These are phyloP conservation scores for Aegithalos caudatus DNA, from an alignment of 2,113 vertebrate species.

Conservation along the genomic window DNA sequence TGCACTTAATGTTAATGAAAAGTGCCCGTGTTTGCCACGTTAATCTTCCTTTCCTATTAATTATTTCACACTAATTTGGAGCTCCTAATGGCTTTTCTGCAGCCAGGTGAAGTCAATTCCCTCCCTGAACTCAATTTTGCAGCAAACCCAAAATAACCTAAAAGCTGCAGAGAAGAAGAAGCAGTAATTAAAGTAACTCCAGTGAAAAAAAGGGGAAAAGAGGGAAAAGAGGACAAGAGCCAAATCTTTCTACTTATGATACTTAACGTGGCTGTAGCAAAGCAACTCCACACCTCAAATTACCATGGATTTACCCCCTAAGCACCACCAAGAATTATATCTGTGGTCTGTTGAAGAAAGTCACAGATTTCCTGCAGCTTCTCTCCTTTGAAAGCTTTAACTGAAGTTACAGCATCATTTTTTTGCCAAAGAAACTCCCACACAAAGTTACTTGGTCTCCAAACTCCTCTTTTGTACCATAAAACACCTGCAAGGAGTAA, in stretches of 20 bases:
- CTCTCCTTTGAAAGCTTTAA: not conserved
- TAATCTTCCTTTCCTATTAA: constrained; percentile 38
- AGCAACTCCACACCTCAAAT: not conserved
- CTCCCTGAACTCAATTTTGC: not conserved
- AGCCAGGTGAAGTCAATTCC: constrained; percentile 40
- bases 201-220: not conserved
- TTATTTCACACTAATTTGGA: constrained; percentile 55
- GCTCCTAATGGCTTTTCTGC: constrained; percentile 37
- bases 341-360: not conserved
- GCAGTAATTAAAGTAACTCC: not conserved
- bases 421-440: not conserved
- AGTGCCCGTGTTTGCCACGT: accelerated
- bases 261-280: not conserved
- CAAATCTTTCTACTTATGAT: not conserved
- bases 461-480: not conserved
- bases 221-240: not conserved
- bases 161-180: not conserved
- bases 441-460: not conserved
- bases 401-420: not conserved
- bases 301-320: not conserved
- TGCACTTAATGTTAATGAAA: not conserved
- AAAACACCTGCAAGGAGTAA: not conserved
- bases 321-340: not conserved
- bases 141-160: not conserved
- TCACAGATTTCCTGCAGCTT: not conserved